Conservation (phyloP, 2,113 vertebrate genomes). For the Micronisus gabar region DNA sequence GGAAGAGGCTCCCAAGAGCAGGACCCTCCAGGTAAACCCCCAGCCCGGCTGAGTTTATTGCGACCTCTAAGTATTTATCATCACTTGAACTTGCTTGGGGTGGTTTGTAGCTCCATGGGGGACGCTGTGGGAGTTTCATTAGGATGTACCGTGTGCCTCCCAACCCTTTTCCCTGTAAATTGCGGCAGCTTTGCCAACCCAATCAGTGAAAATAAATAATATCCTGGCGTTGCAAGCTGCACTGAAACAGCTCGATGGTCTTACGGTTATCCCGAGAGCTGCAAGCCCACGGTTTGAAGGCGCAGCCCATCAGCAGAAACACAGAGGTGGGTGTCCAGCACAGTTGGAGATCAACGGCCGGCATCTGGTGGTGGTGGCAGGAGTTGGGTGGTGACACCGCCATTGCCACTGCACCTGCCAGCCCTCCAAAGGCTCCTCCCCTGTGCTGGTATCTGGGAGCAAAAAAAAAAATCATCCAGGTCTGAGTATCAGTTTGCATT, state of each 20-base stretch:
- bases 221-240: accelerated
- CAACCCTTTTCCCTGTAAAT: background rate
- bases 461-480: too few relatives aligned
- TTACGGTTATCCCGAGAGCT: accelerated
- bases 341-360: accelerated
- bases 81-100: background rate
- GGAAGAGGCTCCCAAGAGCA: background rate
- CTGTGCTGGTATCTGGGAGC: accelerated
- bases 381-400: accelerated
- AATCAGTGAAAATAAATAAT: background rate
- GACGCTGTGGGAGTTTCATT: background rate
- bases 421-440: background rate
- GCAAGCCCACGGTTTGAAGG: accelerated
- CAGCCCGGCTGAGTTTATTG: background rate
- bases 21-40: background rate
- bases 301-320: background rate
- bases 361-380: accelerated
- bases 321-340: background rate
- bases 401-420: accelerated
- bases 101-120: background rate
- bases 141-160: background rate
- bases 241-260: background rate
- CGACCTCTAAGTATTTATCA: background rate
- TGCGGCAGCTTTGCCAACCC: background rate
- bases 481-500: background rate